Conservation (phyloP, 2,797 vertebrate genomes). For the Aphelocoma californica region DNA sequence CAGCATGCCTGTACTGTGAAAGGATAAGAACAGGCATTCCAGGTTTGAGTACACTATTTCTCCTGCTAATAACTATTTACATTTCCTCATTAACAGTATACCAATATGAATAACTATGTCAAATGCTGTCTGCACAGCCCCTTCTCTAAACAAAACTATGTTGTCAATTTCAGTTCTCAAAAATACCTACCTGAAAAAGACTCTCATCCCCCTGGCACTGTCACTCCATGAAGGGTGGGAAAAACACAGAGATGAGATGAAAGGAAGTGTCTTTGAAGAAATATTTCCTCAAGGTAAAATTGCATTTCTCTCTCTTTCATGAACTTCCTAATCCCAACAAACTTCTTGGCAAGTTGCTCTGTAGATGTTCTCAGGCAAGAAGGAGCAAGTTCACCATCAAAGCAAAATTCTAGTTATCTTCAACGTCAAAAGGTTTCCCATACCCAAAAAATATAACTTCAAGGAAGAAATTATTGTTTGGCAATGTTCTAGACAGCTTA, state of each 20-base stretch:
- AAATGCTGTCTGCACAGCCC: background rate
- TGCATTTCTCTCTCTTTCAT: background rate
- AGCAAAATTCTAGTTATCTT: background rate
- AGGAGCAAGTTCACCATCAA: background rate
- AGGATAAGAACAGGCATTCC: background rate
- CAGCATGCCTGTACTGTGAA: background rate
- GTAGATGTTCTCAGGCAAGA: background rate
- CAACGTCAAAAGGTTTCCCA: background rate
- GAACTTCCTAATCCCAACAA: background rate
- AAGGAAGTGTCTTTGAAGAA: background rate
- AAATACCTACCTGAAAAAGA: background rate
- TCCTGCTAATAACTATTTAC: background rate
- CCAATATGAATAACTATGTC: background rate
- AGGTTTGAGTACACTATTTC: background rate
- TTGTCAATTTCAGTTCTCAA: background rate
- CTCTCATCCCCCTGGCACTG: background rate
- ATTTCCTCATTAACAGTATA: background rate
- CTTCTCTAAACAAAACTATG: background rate
- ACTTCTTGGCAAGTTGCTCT: background rate
- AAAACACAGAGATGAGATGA: background rate
- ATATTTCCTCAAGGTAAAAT: background rate
- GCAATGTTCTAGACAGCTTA: background rate
- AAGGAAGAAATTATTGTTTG: background rate
- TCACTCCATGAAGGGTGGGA: background rate
- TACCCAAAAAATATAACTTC: background rate